Base-by-base conservation (phyloP, 1,140 invertebrate genomes). In the Pogonognathellus flavescens region DNA sequence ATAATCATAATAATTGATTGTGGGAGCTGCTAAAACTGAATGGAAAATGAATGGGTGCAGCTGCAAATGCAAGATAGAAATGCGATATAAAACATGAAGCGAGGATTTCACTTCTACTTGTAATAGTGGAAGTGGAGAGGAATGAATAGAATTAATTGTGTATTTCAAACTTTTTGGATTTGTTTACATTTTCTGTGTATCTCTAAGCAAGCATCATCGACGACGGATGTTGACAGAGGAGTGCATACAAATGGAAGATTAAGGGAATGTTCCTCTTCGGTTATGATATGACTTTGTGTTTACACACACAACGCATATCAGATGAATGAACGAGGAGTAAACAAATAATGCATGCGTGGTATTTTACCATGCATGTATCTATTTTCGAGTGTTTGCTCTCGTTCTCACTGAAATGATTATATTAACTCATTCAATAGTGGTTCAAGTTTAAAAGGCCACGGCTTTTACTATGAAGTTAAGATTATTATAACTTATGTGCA, bases 201-300 rank as follows among this genome's bases (percentile, higher is more conserved):
- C 25, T 25, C 9, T 76, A 50, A 49, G 70, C 18, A n/a, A 18
- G 70, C 70, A 50, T 76, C 70, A 50, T 76, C 18, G 53, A n/a
- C 11, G 41, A 76, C n/a, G 70, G 41, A 76, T 76, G 70, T 76
- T 76, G 70, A 76, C 49, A 76, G 70, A 76, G 41, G 70, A 76
- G 41, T 76, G 70, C 70, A 76, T 31, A 76, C 70, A 76, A 76
- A 25, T 76, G 70, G 31, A 49, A 16, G 70, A 76, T 49, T n/a
- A 76, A 16, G 16, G 31, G 41, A 16, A 76, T 41, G 7, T 76
- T 49, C n/a, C 25, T 49, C 31, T 16, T 25, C 9, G 25, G 31
- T 76, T 25, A 76, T 49, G 31, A 49, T 76, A 76, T 49, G 70
- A 49, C 16, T 49, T 41, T 31, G 41, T 18, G 31, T 16, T 41